phyloP scores from a whole-genome alignment of 2,797 vertebrate genomes.

The Corythornis leucogaster region DNA sequence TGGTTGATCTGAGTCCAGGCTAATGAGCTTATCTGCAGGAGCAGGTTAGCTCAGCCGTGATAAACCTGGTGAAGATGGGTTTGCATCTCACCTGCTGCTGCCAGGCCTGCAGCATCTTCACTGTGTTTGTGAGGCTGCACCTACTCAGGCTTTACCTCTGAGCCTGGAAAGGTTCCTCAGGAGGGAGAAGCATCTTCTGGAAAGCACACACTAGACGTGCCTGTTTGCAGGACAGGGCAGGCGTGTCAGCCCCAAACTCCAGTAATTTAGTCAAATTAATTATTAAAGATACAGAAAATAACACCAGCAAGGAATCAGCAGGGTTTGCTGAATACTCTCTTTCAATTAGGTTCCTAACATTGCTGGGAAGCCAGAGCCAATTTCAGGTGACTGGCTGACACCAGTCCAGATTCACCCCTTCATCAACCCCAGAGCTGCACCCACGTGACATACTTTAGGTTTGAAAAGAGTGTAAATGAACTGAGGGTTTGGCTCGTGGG shows the following conservation, averaged over 20 bases:
- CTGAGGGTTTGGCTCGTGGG: slow-evolving; percentile 9
- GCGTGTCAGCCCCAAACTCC: neutral
- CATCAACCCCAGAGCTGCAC: neutral
- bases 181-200: neutral
- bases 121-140: neutral
- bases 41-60: neutral
- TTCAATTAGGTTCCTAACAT: neutral
- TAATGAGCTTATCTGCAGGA: neutral
- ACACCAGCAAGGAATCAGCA: neutral
- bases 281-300: neutral
- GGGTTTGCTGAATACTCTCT: neutral
- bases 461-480: slow-evolving; percentile 52
- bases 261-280: slow-evolving; percentile 2
- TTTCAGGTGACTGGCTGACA: slow-evolving; percentile 22
- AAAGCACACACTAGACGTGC: neutral
- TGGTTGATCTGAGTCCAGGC: neutral
- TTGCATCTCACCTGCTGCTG: neutral
- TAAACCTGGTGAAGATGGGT: neutral
- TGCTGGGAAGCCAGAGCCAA: neutral
- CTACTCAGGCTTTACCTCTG: neutral
- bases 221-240: neutral
- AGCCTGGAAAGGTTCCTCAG: neutral
- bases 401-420: neutral
- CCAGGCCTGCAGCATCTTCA: neutral
- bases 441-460: slow-evolving; percentile 10